A percentile compares a stretch with the other conserved stretches of the same genome.
phyloP scores from a whole-genome alignment of 1,140 invertebrate genomes.

The Papilio aristodemus region DNA sequence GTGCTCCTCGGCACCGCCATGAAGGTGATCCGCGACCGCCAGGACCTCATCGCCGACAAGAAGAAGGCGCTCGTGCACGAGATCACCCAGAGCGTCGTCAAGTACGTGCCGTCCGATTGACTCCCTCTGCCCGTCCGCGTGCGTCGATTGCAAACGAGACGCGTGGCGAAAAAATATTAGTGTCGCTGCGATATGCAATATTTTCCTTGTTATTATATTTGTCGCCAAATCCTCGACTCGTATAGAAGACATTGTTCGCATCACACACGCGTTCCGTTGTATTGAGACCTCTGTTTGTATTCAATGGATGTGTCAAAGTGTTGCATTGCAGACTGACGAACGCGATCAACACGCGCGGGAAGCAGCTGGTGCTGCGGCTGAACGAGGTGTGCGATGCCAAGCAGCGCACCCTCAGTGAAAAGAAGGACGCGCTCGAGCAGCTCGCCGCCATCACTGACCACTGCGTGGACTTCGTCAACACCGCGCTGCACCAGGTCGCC shows the following conservation, averaged over 20 bases:
- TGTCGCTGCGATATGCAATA: too few species aligned
- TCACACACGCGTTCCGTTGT: too few species aligned
- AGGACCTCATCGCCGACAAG: slow-evolving; percentile 89
- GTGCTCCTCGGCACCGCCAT: slow-evolving; percentile 90
- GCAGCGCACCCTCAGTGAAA: slow-evolving; percentile 90
- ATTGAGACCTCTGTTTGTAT: too few species aligned
- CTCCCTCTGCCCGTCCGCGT: background rate
- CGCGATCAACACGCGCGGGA: slow-evolving; percentile 90
- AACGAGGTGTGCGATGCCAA: slow-evolving; percentile 92
- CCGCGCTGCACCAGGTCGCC: slow-evolving; percentile 84
- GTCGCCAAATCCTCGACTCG: too few species aligned
- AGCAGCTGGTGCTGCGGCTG: slow-evolving; percentile 88
- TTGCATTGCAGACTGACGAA: slow-evolving; percentile 85
- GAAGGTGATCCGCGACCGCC: slow-evolving; percentile 91
- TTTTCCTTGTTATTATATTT: too few species aligned
- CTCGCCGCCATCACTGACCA: slow-evolving; percentile 91
- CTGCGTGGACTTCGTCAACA: slow-evolving; percentile 90
- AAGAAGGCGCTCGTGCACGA: slow-evolving; percentile 91
- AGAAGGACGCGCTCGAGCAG: slow-evolving; percentile 89
- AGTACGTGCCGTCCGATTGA: slow-evolving; percentile 80
- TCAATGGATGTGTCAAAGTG: too few species aligned
- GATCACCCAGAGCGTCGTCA: slow-evolving; percentile 92
- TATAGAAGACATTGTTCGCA: too few species aligned
- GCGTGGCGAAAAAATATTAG: too few species aligned
- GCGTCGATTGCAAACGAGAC: background rate